phyloP scores from a whole-genome alignment of 2,888 invertebrate genomes.

The Sclerodermus sp. region DNA sequence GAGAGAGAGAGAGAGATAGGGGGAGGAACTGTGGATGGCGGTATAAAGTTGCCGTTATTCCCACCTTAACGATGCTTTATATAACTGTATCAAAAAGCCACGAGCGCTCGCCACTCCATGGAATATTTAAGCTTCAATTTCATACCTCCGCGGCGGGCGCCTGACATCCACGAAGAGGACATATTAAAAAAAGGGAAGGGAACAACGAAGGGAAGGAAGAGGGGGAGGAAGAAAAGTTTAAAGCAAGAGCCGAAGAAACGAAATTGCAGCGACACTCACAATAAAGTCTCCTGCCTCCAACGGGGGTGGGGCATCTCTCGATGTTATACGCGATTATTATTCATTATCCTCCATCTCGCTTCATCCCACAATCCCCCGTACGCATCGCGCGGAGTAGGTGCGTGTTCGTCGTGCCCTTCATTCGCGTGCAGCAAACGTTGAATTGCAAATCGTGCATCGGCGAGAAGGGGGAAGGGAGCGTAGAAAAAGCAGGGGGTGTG shows the following conservation, averaged over 20 bases:
- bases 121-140: slow-evolving; percentile 58
- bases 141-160: slow-evolving; percentile 39
- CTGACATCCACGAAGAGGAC: slow-evolving; percentile 18
- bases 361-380: slow-evolving; percentile 1
- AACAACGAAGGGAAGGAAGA: slow-evolving; percentile 8
- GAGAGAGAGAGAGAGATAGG: too few species aligned
- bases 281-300: slow-evolving; percentile 8
- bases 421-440: slow-evolving; percentile 30
- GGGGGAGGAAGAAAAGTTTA: slow-evolving; percentile 5
- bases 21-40: slow-evolving; percentile 15
- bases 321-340: slow-evolving; percentile 52
- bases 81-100: slow-evolving; percentile 49
- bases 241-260: slow-evolving; percentile 13
- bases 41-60: slow-evolving; percentile 45
- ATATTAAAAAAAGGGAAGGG: slow-evolving; percentile 45
- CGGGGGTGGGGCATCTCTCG: slow-evolving; percentile 5
- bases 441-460: slow-evolving; percentile 41
- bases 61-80: slow-evolving; percentile 51
- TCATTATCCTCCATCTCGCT: slow-evolving; percentile 47
- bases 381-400: background rate
- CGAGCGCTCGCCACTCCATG: slow-evolving; percentile 46
- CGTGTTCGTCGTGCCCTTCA: slow-evolving; percentile 13
- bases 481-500: background rate
- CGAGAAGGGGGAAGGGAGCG: slow-evolving; percentile 1
- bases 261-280: slow-evolving; percentile 31